These are phyloP conservation scores for Gastrophryne carolinensis DNA, from an alignment of 2,797 vertebrate species.

Conservation along the genomic window DNA sequence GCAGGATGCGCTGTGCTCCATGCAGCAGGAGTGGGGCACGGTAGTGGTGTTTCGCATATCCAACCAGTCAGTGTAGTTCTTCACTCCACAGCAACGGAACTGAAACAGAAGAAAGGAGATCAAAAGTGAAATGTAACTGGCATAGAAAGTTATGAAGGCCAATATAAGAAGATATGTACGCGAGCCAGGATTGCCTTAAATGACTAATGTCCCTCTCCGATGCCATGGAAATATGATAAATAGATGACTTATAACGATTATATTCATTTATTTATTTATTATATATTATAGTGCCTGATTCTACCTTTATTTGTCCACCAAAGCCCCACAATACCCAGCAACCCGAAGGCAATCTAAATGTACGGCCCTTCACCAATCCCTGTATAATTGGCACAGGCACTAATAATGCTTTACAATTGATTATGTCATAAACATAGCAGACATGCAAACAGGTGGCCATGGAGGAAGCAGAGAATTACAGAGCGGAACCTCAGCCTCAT, in stretches of 20 bases:
- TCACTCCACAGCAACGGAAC: constrained; percentile 56
- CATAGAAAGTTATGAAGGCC: no score
- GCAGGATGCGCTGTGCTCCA: constrained; percentile 41
- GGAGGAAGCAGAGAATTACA: neutral
- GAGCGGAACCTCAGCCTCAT: neutral
- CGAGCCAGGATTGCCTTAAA: no score
- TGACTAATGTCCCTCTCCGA: no score
- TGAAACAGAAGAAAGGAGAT: constrained; percentile 6
- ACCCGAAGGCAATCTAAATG: no score
- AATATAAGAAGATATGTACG: no score
- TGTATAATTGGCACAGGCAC: neutral
- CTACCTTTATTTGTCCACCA: no score
- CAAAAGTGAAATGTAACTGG: no score
- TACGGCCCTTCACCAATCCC: neutral
- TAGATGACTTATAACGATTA: no score
- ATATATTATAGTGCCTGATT: no score
- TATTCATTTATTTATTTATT: no score
- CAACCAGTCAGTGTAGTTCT: constrained; percentile 55
- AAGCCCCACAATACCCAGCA: no score
- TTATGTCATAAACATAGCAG: neutral
- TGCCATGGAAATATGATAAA: no score
- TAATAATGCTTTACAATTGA: neutral
- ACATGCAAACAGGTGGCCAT: neutral
- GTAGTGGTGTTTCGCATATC: constrained; percentile 7
- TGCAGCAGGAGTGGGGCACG: constrained; percentile 53